phyloP scores from a whole-genome alignment of 2,888 invertebrate genomes.

The Sarcophaga rosellei region DNA sequence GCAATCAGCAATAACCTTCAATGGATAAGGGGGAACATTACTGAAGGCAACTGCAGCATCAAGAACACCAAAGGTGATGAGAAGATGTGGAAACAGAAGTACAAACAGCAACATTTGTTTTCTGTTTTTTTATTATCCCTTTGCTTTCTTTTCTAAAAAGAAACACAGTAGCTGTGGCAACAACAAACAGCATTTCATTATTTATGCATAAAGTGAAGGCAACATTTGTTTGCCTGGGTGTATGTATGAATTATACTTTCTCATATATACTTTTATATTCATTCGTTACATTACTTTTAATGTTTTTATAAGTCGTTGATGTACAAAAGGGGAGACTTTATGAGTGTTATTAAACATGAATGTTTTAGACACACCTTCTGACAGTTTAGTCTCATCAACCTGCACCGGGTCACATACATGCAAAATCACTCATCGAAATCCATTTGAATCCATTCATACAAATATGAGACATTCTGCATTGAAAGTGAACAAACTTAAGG shows the following conservation, averaged over 20 bases:
- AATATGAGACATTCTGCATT: not conserved
- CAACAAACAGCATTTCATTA: constrained; percentile 28
- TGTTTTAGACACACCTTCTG: constrained; percentile 24
- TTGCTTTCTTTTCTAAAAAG: constrained; percentile 26
- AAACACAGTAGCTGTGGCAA: constrained; percentile 4
- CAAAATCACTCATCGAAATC: constrained; percentile 5
- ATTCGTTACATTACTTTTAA: constrained; percentile 9
- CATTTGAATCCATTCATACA: not conserved
- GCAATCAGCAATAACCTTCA: constrained; percentile 22
- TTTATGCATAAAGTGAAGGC: constrained; percentile 63
- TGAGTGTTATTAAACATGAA: constrained; percentile 36
- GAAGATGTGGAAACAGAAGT: not conserved
- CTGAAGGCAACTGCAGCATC: not conserved
- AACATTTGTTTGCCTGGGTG: constrained; percentile 31
- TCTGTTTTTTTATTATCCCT: not conserved
- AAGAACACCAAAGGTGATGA: not conserved
- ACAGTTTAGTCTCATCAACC: not conserved
- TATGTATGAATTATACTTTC: not conserved
- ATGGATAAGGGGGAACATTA: not conserved
- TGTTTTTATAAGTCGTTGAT: not conserved
- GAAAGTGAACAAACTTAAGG: not conserved
- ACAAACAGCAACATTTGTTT: not conserved
- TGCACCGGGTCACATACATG: not conserved
- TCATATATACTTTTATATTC: not conserved
- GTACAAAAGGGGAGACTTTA: not conserved